Conservation (phyloP, 2,888 invertebrate genomes). For the Cantharis rustica region DNA sequence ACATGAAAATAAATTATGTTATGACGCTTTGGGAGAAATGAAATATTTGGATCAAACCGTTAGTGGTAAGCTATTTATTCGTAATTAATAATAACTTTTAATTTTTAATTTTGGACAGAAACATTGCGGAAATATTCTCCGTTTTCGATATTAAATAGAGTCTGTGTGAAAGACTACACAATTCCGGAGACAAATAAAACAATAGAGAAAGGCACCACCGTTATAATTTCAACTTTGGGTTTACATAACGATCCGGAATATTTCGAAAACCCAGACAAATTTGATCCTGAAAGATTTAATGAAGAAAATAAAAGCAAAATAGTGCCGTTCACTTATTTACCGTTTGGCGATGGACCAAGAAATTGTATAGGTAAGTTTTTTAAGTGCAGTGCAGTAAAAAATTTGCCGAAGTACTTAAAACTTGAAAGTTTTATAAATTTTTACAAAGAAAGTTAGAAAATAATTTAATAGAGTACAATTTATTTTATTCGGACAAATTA, state of each 20-base stretch:
- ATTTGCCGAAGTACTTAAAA: no score
- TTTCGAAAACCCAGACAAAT: slow-evolving; percentile 63
- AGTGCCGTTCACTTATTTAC: slow-evolving; percentile 61
- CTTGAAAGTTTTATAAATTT: no score
- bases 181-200: slow-evolving; percentile 39
- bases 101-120: slow-evolving; percentile 35
- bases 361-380: slow-evolving; percentile 65
- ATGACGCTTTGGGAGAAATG: slow-evolving; percentile 58
- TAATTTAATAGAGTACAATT: no score
- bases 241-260: slow-evolving; percentile 43
- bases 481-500: no score
- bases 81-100: neutral
- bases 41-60: slow-evolving; percentile 57
- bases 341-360: slow-evolving; percentile 64
- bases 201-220: slow-evolving; percentile 37
- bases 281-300: slow-evolving; percentile 66
- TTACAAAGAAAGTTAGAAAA: no score
- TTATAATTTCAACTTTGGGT: slow-evolving; percentile 39
- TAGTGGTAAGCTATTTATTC: slow-evolving; percentile 18
- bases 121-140: slow-evolving; percentile 44
- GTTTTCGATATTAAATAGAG: slow-evolving; percentile 39
- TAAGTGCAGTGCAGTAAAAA: no score
- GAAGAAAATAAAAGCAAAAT: slow-evolving; percentile 59
- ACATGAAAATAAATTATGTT: slow-evolving; percentile 53
- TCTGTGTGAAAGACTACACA: slow-evolving; percentile 38